Conservation (phyloP, 2,113 vertebrate genomes). For the Tricholaema leucomelas region DNA sequence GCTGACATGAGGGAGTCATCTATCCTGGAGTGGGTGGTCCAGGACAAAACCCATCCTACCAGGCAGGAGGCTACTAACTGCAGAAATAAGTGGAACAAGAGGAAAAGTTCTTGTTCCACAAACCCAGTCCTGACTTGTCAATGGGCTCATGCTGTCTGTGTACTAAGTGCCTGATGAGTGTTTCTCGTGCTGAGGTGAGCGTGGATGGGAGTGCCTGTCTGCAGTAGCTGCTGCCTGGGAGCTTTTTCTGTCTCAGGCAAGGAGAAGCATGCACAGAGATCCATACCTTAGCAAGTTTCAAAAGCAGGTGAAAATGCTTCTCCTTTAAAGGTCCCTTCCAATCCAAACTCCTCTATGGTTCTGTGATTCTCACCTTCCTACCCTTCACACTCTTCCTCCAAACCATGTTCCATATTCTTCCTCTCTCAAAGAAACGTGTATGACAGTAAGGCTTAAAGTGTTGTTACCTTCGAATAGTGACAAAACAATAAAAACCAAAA, state of each 20-base stretch:
- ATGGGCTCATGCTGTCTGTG: fast-evolving
- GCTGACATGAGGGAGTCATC: not conserved
- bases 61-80: fast-evolving
- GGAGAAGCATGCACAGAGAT: not conserved
- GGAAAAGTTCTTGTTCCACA: not conserved
- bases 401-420: fast-evolving
- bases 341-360: not conserved
- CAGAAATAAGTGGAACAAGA: not conserved
- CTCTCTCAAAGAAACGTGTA: not conserved
- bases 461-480: not conserved
- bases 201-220: not conserved
- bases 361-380: not conserved
- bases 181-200: not conserved
- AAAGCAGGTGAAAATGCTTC: not conserved
- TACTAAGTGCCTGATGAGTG: too few relatives aligned
- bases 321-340: not conserved
- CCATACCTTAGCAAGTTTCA: not conserved
- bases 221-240: not conserved
- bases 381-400: not conserved
- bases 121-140: not conserved
- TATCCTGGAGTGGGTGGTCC: not conserved
- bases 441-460: not conserved
- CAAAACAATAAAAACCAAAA: not conserved
- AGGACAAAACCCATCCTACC: not conserved
- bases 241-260: not conserved